Evolutionary conservation across 2,797 vertebrate species (phyloP).

Genomic region (Florisuga fusca): DNA sequence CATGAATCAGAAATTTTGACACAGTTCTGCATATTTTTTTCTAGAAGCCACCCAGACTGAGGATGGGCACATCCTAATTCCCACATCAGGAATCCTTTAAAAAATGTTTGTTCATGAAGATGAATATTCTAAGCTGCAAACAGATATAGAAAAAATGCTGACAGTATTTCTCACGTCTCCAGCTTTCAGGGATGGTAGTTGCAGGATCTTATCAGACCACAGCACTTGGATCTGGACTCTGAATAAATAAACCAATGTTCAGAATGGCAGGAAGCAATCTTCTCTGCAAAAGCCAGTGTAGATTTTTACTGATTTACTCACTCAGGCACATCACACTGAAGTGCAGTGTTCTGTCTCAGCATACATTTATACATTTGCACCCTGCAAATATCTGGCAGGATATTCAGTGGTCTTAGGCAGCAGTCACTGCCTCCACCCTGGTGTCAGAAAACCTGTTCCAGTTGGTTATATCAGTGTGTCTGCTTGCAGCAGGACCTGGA

Average conservation of each 20-base stretch:
- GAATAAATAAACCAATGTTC: not conserved
- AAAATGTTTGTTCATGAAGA: not conserved
- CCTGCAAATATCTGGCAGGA: not conserved
- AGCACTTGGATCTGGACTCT: not conserved
- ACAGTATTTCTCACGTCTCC: not conserved
- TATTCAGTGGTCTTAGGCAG: not conserved
- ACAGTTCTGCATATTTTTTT: not conserved
- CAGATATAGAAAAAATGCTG: not conserved
- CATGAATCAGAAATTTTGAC: not conserved
- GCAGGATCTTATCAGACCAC: not conserved
- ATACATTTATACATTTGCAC: not conserved
- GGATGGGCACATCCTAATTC: not conserved
- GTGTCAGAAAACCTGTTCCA: not conserved
- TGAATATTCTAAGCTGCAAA: not conserved
- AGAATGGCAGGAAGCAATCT: not conserved
- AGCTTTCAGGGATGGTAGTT: not conserved
- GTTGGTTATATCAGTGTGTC: not conserved
- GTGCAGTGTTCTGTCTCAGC: not conserved
- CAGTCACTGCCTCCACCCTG: not conserved
- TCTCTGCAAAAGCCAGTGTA: not conserved
- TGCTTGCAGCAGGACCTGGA: not conserved
- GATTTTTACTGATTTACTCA: not conserved
- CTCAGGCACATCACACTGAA: not conserved
- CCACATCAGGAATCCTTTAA: not conserved
- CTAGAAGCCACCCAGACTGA: rapidly evolving